Evolutionary conservation across 2,113 vertebrate genomes (phyloP), one percentile per base, ranked within the genome.

Genomic region (Crotophaga sulcirostris): DNA sequence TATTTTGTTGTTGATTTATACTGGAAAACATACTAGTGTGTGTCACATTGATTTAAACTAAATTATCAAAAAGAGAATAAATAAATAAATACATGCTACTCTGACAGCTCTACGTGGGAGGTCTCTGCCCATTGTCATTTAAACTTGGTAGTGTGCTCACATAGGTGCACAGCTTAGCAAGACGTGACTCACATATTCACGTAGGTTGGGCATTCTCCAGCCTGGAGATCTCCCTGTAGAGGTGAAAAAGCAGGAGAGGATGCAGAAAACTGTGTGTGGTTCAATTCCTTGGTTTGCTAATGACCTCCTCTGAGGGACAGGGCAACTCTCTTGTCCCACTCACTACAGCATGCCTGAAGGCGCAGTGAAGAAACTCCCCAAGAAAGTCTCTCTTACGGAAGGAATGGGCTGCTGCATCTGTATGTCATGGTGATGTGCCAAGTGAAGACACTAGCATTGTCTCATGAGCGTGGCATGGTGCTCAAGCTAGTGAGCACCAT

Each of bases 1-100:
- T 60, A 93, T 95, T 94, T 94, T 94, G 45, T 36, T 75, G 76
- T 76, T 90, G 92, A 93, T 96, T 96, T 96, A 92, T 89, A 84
- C 76, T 31, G 36, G 56, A 75, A 91, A 95, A 74, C 73, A 87
- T 54, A 84, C 79, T 23, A 60, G 40, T 81, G 52, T 62, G 44
- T 90, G 92, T 89, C 93, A 95, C 83, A 66, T 51, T 94, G 93
- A 95, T 93, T 95, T 93, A 90, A 90, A 89, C 79, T 58, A 84
- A 95, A 95, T 90, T 90, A 94, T 92, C 77, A 56, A 60, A 94
- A 90, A 89, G 76, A 79, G 44, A 84, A 75, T 79, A 90, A 94
- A 95, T 90, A 90, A 78, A 93, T 79, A 90, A 92, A 93, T 69
- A 72, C 67, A 62, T 3, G 10, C 54, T 76, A 19, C 40, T 40